Evolutionary conservation across 2,113 vertebrate species (phyloP), one percentile per base, ranked within the genome.

Genomic region (Dunckerocampus dactyliophorus): DNA sequence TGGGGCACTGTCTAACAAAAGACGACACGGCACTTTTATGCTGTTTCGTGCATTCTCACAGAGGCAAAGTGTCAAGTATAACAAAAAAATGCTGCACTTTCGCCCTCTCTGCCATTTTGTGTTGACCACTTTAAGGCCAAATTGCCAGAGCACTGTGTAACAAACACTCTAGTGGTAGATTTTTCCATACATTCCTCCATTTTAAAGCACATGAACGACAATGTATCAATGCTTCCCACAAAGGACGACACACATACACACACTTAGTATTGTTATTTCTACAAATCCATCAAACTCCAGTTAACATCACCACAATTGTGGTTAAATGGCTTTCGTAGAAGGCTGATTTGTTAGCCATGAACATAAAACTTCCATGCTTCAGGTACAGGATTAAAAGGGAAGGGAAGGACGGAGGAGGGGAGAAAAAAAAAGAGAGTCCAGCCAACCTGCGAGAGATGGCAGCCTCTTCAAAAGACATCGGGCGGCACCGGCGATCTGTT

Each of bases 361-460:
- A 59, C 82, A 79, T 34, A 39, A 69, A 47, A 28, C 58, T 70
- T 74, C 81, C 81, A 87, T 82, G 59, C 80, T 77, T 75, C 82
- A 82, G 72, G 72, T 70, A 65, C 56, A 47, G 69, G 72, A 72
- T 82, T n/a, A 63, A 79, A 79, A 82, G 81, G 72, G 53, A 50
- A 63, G 62, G 62, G 43, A 47, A 50, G 12, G 56, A 12, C 62
- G 28, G 65, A 24, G 22, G 53, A 17, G 17, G 50, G 37, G 60
- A 19, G 63, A 37, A 22, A 48, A 45, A 11, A 55, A 50, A 69
- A 70, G 69, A 74, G 56, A 71, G 84, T 82, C 78, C 82, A 83
- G 82, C 76, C 79, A 89, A 89, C 86, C 88, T 84, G 86, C 74
- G 31, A 83, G 85, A 85, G 82, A 89, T 91, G 88, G 90, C 88